These are phyloP conservation scores for Gastrophryne carolinensis DNA, from an alignment of 2,797 vertebrate species.

Conservation along the genomic window DNA sequence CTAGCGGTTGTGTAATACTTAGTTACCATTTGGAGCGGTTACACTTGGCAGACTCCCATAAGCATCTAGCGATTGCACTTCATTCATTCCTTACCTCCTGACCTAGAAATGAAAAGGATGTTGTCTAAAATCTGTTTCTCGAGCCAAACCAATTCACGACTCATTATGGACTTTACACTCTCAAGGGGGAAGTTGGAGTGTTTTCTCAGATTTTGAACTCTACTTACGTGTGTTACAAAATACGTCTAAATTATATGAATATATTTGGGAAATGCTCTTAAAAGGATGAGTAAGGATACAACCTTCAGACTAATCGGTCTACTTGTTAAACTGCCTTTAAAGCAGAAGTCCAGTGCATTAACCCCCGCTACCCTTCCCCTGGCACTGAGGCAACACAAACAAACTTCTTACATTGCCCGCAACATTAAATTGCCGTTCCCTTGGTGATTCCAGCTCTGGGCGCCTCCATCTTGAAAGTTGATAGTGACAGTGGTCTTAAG, in stretches of 20 bases:
- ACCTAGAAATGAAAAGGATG: conserved; percentile 12
- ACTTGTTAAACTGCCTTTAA: too few species aligned
- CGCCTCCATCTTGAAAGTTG: too few species aligned
- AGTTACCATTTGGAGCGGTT: neutral
- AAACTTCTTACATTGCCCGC: too few species aligned
- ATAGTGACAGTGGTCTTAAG: too few species aligned
- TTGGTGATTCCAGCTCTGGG: too few species aligned
- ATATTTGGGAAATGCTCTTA: neutral
- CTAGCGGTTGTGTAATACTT: neutral
- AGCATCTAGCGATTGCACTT: neutral
- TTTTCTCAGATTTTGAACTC: conserved; percentile 24
- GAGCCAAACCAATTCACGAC: conserved; percentile 12
- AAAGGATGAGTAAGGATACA: too few species aligned
- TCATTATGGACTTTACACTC: neutral
- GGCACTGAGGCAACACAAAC: too few species aligned
- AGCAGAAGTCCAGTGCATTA: too few species aligned
- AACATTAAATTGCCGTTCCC: too few species aligned
- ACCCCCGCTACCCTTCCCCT: too few species aligned
- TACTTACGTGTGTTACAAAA: conserved; percentile 10
- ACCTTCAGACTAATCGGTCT: too few species aligned
- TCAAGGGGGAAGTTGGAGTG: neutral
- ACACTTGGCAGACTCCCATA: neutral
- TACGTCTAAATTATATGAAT: conserved; percentile 13
- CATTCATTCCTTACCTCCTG: neutral
- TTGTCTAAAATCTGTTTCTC: neutral